Conservation (phyloP, 1,140 invertebrate species). For the Tyrophagus putrescentiae region DNA sequence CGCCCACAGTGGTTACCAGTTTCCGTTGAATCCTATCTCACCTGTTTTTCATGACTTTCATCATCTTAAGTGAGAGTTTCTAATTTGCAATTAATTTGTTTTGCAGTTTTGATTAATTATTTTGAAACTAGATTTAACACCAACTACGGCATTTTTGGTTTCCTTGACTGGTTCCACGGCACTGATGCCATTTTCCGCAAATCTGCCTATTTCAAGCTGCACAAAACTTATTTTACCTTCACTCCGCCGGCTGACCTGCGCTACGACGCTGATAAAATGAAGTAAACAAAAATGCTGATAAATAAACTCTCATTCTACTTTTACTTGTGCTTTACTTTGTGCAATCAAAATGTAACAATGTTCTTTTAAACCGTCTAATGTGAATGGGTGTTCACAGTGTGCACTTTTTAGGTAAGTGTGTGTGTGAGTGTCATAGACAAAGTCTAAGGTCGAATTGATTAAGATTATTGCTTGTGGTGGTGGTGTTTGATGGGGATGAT, state of each 20-base stretch:
- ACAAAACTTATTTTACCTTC: constrained; percentile 14
- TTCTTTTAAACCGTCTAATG: too few relatives aligned
- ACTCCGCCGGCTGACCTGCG: constrained; percentile 9
- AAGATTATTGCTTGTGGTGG: too few relatives aligned
- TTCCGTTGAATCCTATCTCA: constrained; percentile 63
- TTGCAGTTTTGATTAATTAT: constrained; percentile 17
- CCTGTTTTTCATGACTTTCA: constrained; percentile 78
- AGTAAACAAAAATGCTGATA: too few relatives aligned
- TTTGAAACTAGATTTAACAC: constrained; percentile 22
- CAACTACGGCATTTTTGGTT: constrained; percentile 25
- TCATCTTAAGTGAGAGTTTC: constrained; percentile 54
- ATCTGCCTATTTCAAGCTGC: constrained; percentile 18
- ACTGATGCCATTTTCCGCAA: constrained; percentile 25
- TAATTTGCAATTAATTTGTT: constrained; percentile 5
- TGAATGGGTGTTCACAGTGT: too few relatives aligned
- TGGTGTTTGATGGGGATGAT: too few relatives aligned
- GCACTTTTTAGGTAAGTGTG: too few relatives aligned
- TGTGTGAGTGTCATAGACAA: too few relatives aligned
- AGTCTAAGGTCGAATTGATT: too few relatives aligned
- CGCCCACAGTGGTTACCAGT: constrained; percentile 69
- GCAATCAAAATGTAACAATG: too few relatives aligned
- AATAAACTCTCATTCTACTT: too few relatives aligned
- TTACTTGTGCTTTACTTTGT: too few relatives aligned
- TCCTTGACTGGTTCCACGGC: constrained; percentile 26
- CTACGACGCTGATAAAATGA: too few relatives aligned